Conservation (phyloP, 1,140 invertebrate species). For the Drusus annulatus region DNA sequence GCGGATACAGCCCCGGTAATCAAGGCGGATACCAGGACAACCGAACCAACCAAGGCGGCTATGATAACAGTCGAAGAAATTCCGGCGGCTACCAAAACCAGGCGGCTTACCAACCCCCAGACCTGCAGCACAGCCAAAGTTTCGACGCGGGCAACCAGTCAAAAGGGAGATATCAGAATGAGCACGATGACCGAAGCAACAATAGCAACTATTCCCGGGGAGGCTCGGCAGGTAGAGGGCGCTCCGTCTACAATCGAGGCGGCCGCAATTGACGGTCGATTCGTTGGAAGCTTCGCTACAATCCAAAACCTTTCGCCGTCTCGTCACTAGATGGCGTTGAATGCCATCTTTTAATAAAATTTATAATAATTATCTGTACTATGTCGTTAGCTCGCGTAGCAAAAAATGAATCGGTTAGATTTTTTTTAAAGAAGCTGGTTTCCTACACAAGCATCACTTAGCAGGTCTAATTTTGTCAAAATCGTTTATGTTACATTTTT, state of each 20-base stretch:
- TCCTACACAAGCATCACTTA: no score
- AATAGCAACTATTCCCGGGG: slow-evolving; percentile 30
- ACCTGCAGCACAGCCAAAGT: slow-evolving; percentile 47
- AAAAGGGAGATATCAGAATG: slow-evolving; percentile 63
- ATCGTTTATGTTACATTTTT: no score
- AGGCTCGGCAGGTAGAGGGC: slow-evolving; percentile 35
- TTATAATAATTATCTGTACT: no score
- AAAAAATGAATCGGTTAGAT: no score
- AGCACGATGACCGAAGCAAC: slow-evolving; percentile 63
- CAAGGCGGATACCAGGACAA: slow-evolving; percentile 50
- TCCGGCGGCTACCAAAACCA: slow-evolving; percentile 49
- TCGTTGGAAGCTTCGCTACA: no score
- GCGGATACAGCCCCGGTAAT: slow-evolving; percentile 50
- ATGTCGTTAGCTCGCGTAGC: no score
- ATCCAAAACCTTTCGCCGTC: no score
- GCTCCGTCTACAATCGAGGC: slow-evolving; percentile 55
- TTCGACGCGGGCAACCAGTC: slow-evolving; percentile 52
- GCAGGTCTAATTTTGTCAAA: no score
- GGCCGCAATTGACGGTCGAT: slow-evolving; percentile 39
- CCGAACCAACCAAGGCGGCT: slow-evolving; percentile 46
- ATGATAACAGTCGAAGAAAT: slow-evolving; percentile 46
- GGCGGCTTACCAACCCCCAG: no score
- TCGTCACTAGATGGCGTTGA: no score
- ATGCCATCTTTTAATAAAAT: no score
- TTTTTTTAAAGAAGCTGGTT: no score